Percentiles rank a stretch among this genome's conserved stretches.
phyloP scores from a whole-genome alignment of 1,140 invertebrate genomes.

The Zaprionus davidi region DNA sequence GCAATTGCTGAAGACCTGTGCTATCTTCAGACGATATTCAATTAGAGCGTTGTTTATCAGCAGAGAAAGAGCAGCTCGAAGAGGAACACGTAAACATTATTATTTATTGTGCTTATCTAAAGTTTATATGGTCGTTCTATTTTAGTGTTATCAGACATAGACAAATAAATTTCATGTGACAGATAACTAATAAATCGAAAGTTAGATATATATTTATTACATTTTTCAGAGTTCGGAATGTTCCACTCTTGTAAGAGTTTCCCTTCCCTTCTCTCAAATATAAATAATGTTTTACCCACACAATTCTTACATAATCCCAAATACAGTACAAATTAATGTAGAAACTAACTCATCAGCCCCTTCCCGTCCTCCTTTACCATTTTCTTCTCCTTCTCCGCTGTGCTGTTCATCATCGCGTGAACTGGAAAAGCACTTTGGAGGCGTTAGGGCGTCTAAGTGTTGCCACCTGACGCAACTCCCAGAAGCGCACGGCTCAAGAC shows the following conservation, averaged over 20 bases:
- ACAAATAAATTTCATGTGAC: not conserved
- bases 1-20: not conserved
- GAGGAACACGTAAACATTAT: no score
- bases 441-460: constrained; percentile 29
- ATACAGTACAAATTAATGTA: not conserved
- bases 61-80: not conserved
- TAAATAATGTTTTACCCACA: not conserved
- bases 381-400: not conserved
- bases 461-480: constrained; percentile 67
- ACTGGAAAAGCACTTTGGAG: constrained; percentile 26
- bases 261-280: not conserved
- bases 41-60: not conserved
- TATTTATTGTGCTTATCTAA: not conserved
- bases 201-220: not conserved
- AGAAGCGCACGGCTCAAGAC: constrained; percentile 33
- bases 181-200: not conserved
- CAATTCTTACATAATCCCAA: not conserved
- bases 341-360: not conserved
- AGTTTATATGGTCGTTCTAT: not conserved
- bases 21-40: not conserved
- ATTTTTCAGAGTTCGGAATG: no score
- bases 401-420: not conserved
- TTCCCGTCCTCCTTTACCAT: not conserved
- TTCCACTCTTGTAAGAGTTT: no score
- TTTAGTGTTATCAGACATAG: not conserved